Conservation (phyloP, 2,113 vertebrate species). For the Psilopsiagon aymara region DNA sequence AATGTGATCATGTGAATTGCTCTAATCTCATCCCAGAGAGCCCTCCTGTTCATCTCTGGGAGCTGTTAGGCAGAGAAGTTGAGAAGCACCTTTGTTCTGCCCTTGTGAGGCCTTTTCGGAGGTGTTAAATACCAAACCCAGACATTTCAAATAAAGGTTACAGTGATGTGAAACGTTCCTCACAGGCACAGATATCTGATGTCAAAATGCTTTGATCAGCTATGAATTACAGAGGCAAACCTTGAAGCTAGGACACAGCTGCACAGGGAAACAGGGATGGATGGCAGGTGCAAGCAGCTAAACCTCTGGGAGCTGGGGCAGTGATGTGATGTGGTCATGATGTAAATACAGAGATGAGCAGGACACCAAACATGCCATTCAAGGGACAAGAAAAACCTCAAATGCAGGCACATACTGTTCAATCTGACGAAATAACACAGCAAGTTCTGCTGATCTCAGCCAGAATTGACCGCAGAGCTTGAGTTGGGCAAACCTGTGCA, state of each 20-base stretch:
- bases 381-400: not conserved
- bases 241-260: not conserved
- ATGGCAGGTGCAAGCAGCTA: not conserved
- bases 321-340: not conserved
- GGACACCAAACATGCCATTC: not conserved
- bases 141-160: conserved; percentile 5
- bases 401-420: rapidly evolving
- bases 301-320: not conserved
- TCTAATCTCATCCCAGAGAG: not conserved
- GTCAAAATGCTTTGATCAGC: not conserved
- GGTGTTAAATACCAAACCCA: not conserved
- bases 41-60: not conserved
- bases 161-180: not conserved
- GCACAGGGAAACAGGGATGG: rapidly evolving
- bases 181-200: not conserved
- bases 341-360: rapidly evolving
- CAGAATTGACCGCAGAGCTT: not conserved
- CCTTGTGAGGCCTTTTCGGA: not conserved
- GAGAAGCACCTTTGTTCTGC: not conserved
- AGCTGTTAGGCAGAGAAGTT: not conserved
- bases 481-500: not conserved
- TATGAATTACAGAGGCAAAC: not conserved
- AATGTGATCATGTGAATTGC: not conserved
- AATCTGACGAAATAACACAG: not conserved
- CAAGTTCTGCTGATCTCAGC: not conserved